A percentile compares a stretch with the other conserved stretches of the same genome.
These are phyloP conservation scores for Cyrtonyx montezumae DNA, from an alignment of 2,113 vertebrate genomes.

Conservation along the genomic window DNA sequence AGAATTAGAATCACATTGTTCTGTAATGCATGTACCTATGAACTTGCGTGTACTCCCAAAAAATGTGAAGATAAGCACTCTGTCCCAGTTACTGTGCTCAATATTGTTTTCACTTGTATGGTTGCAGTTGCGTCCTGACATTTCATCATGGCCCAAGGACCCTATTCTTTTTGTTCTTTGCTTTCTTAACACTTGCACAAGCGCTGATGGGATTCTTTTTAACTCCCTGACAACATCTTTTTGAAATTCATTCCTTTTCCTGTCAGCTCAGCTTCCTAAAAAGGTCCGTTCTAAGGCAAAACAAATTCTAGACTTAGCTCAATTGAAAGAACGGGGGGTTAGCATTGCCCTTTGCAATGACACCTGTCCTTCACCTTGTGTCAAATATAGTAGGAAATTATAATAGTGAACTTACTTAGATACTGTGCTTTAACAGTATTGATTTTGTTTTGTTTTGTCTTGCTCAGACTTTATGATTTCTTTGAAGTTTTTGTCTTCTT, in stretches of 20 bases:
- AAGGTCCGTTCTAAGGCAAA: not conserved
- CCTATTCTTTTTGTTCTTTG: not conserved
- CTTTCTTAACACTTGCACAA: not conserved
- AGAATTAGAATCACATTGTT: rapidly evolving
- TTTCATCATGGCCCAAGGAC: not conserved
- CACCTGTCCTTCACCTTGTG: not conserved
- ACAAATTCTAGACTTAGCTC: not conserved
- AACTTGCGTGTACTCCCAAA: not conserved
- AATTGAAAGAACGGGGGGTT: not conserved
- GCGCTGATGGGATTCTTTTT: not conserved
- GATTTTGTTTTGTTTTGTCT: not conserved
- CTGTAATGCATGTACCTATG: not conserved
- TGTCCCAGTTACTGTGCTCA: not conserved
- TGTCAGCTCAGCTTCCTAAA: not conserved
- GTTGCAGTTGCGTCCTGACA: not conserved
- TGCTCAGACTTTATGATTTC: not conserved
- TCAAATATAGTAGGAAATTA: not conserved
- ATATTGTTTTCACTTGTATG: not conserved
- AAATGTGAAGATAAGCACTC: not conserved
- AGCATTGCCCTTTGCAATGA: not conserved
- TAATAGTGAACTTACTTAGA: not conserved
- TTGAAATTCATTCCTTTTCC: not conserved
- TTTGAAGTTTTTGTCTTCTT: not conserved
- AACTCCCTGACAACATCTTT: not conserved
- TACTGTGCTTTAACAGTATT: not conserved